Conservation (phyloP, 2,113 vertebrate genomes). For the Aphyosemion australe region DNA sequence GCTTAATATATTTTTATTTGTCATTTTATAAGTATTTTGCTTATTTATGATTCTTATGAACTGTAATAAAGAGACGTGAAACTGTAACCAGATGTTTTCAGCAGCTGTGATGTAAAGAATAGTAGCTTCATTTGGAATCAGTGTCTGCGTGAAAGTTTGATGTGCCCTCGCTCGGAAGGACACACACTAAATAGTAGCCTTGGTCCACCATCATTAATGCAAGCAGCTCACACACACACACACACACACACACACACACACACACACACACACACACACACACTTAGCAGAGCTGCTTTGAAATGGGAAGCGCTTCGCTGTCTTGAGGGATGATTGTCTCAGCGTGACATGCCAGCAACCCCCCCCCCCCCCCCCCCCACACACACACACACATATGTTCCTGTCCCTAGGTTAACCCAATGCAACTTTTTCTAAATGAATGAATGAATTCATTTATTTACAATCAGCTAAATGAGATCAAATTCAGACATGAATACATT, state of each 20-base stretch:
- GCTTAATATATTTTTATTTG: slow-evolving; percentile 51
- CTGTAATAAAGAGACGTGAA: slow-evolving; percentile 28
- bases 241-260: neutral
- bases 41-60: slow-evolving; percentile 56
- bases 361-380: slow-evolving; percentile 52
- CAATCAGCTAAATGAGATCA: no score
- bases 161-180: slow-evolving; percentile 16
- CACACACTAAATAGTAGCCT: slow-evolving; percentile 13
- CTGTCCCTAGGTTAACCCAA: slow-evolving; percentile 37
- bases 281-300: slow-evolving; percentile 19
- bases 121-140: slow-evolving; percentile 22
- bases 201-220: neutral
- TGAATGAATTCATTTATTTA: no score
- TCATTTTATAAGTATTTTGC: slow-evolving; percentile 36
- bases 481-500: no score
- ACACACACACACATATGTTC: slow-evolving; percentile 23
- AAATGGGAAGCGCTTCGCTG: slow-evolving; percentile 29
- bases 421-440: slow-evolving; percentile 37
- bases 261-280: neutral
- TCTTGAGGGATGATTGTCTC: slow-evolving; percentile 49
- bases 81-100: slow-evolving; percentile 20
- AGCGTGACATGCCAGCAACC: slow-evolving; percentile 57
- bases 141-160: slow-evolving; percentile 33
- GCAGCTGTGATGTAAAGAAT: slow-evolving; percentile 1
- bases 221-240: neutral